Conservation (phyloP, 2,113 vertebrate species). For the Nibea albiflora region DNA sequence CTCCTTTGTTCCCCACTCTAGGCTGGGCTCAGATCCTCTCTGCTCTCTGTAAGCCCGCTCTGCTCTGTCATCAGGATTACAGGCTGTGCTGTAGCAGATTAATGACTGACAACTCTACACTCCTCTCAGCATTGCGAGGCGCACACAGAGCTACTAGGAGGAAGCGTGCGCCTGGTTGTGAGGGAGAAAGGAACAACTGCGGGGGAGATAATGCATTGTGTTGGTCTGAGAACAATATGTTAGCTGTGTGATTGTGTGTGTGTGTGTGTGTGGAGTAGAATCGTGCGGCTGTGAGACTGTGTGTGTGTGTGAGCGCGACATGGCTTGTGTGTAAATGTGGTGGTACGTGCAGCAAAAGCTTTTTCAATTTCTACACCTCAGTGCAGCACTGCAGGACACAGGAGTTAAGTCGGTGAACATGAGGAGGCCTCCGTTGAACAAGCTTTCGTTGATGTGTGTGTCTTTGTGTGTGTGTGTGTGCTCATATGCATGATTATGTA, state of each 20-base stretch:
- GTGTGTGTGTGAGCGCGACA: not conserved
- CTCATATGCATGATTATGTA: not conserved
- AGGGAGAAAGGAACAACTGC: constrained; percentile 70
- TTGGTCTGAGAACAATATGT: constrained; percentile 73
- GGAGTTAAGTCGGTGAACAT: constrained; percentile 41
- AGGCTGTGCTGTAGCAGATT: constrained; percentile 80
- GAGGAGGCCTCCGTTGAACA: constrained; percentile 17
- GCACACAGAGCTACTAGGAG: constrained; percentile 63
- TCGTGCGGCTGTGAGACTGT: constrained; percentile 8
- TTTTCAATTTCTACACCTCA: constrained; percentile 55
- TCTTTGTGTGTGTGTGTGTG: constrained; percentile 10
- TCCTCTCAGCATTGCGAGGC: constrained; percentile 64
- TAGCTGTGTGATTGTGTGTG: constrained; percentile 61
- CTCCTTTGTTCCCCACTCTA: constrained; percentile 80
- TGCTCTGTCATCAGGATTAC: constrained; percentile 82
- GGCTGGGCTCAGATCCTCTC: constrained; percentile 80
- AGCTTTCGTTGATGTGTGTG: constrained; percentile 8
- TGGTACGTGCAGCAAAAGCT: constrained; percentile 38
- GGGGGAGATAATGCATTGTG: constrained; percentile 73
- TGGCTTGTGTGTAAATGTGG: constrained; percentile 31
- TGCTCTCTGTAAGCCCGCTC: constrained; percentile 75
- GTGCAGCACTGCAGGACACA: constrained; percentile 51
- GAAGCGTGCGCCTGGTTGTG: constrained; percentile 54
- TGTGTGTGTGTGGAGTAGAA: constrained; percentile 25
- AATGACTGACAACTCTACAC: constrained; percentile 81